Conservation (phyloP, 2,113 vertebrate genomes). For the Balaeniceps rex region DNA sequence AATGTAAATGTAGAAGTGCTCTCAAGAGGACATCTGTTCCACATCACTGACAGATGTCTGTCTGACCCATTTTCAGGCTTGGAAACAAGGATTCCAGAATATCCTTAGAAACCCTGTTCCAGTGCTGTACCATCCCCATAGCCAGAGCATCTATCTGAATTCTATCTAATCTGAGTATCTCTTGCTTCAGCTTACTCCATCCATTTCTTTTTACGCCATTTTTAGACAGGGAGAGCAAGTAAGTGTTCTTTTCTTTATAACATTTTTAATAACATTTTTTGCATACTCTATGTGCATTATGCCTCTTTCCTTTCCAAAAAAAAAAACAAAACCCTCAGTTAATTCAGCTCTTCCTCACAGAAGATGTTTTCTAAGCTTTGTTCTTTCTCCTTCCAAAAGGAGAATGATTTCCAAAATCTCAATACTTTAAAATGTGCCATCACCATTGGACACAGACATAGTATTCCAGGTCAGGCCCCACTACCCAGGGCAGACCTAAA, state of each 20-base stretch:
- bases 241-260: not conserved
- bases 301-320: not conserved
- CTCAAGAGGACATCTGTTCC: slow-evolving; percentile 35
- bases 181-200: not conserved
- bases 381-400: not conserved
- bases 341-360: not conserved
- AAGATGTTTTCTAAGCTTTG: not conserved
- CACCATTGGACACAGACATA: not conserved
- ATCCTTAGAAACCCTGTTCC: not conserved
- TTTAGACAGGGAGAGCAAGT: not conserved
- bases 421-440: not conserved
- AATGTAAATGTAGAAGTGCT: not conserved
- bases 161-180: not conserved
- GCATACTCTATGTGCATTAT: not conserved
- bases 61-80: slow-evolving; percentile 36
- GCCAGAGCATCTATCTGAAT: not conserved
- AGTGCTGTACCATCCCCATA: not conserved
- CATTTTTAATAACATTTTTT: not conserved
- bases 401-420: not conserved
- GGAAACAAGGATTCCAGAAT: slow-evolving; percentile 24
- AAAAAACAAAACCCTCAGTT: not conserved
- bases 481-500: not conserved
- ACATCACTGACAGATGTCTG: slow-evolving; percentile 35
- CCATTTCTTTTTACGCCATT: not conserved
- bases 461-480: not conserved